A percentile compares a stretch with the other conserved stretches of the same genome.
These are phyloP conservation scores for Eulacestoma nigropectus DNA, from an alignment of 2,113 vertebrate genomes.

Conservation along the genomic window DNA sequence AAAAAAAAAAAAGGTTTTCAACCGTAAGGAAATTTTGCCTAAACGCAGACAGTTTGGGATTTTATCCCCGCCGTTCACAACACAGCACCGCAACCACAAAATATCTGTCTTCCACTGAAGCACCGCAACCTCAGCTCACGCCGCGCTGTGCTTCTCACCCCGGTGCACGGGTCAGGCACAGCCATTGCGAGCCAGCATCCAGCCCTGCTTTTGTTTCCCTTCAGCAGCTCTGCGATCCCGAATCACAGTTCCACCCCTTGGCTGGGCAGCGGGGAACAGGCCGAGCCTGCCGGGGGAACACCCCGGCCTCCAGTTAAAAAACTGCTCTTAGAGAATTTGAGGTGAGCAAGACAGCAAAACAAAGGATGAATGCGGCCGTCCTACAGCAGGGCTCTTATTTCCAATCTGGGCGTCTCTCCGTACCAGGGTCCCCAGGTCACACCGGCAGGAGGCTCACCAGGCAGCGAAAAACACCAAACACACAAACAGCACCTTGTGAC, in stretches of 20 bases:
- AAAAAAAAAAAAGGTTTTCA: rapidly evolving
- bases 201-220: background rate
- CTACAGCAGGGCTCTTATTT: background rate
- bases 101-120: background rate
- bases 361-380: background rate
- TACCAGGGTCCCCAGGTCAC: background rate
- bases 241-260: background rate
- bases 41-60: too few relatives aligned
- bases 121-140: background rate
- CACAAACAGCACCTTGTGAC: background rate
- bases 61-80: background rate
- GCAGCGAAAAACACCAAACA: background rate
- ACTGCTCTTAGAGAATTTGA: background rate
- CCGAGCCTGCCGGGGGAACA: background rate
- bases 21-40: background rate
- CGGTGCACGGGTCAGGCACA: background rate
- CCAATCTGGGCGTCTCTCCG: background rate
- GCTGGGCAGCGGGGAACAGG: background rate
- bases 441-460: background rate
- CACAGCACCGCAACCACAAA: background rate
- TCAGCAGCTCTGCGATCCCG: background rate
- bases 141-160: background rate
- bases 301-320: background rate
- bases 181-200: background rate
- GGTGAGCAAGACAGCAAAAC: background rate